Evolutionary conservation across 2,113 vertebrate species (phyloP).

Genomic region (Beaufortia kweichowensis): DNA sequence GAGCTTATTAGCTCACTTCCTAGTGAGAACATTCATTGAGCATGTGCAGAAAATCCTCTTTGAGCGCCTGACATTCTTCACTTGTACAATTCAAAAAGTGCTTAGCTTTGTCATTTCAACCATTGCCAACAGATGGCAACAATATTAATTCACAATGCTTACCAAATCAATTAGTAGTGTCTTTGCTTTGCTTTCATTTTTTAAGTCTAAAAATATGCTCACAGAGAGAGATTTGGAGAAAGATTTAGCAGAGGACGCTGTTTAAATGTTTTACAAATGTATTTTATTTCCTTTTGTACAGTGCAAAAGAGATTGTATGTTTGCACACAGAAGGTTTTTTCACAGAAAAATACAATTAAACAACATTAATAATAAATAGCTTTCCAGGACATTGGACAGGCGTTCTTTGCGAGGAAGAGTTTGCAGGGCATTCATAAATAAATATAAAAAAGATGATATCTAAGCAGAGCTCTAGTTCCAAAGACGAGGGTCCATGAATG

Average conservation of each 20-base stretch:
- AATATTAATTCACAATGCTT: background rate
- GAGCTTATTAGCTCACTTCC: slow-evolving; percentile 46
- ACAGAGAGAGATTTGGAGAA: background rate
- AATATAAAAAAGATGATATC: slow-evolving; percentile 64
- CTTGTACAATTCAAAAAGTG: background rate
- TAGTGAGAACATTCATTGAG: slow-evolving; percentile 30
- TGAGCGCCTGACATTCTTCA: background rate
- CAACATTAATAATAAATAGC: slow-evolving; percentile 53
- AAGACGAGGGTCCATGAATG: slow-evolving; percentile 45
- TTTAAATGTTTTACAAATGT: slow-evolving; percentile 53
- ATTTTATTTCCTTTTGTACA: slow-evolving; percentile 58
- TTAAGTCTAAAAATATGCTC: too few relatives aligned
- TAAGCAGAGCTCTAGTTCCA: slow-evolving; percentile 51
- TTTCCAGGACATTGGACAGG: slow-evolving; percentile 53
- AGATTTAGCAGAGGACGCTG: slow-evolving; percentile 16
- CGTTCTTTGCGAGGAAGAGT: slow-evolving; percentile 53
- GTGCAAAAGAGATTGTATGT: slow-evolving; percentile 58
- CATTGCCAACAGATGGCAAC: slow-evolving; percentile 16
- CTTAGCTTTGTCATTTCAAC: background rate
- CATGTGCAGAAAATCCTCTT: slow-evolving; percentile 29
- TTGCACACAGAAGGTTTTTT: slow-evolving; percentile 50
- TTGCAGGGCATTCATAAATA: slow-evolving; percentile 62
- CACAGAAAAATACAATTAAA: slow-evolving; percentile 54
- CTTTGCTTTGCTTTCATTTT: background rate
- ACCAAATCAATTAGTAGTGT: background rate